Conservation (phyloP, 92 coral and sea anemone genomes). For the Meandrina meandrites region DNA sequence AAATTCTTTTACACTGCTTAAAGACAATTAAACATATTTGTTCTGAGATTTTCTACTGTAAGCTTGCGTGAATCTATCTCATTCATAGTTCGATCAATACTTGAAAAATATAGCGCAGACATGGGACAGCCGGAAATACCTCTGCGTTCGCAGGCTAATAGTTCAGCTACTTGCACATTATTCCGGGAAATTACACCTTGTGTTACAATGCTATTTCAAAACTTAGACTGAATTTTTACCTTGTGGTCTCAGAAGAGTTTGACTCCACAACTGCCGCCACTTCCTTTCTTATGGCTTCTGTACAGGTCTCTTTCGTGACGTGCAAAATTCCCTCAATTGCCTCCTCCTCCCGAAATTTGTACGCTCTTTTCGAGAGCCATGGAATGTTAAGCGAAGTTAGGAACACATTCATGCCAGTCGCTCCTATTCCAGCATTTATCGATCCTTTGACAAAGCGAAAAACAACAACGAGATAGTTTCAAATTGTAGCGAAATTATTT, state of each 20-base stretch:
- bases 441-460: conserved; percentile 30
- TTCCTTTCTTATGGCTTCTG: conserved; percentile 29
- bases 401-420: conserved; percentile 40
- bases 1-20: no score
- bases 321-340: conserved; percentile 36
- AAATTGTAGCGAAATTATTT: no score
- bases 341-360: conserved; percentile 53
- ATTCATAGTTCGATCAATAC: no score
- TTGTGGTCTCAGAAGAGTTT: neutral
- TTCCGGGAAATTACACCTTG: no score
- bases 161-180: no score
- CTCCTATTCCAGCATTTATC: conserved; percentile 47
- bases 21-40: no score
- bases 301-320: conserved; percentile 24
- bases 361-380: conserved; percentile 41
- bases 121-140: no score
- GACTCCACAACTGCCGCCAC: conserved; percentile 18
- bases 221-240: conserved; percentile 1
- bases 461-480: neutral
- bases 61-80: no score
- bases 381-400: conserved; percentile 44
- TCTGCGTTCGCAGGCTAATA: no score
- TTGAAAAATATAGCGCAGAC: no score
- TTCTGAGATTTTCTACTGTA: no score
- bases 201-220: no score